These are phyloP conservation scores for Lymantria dispar DNA, from an alignment of 2,888 invertebrate genomes.

Conservation along the genomic window DNA sequence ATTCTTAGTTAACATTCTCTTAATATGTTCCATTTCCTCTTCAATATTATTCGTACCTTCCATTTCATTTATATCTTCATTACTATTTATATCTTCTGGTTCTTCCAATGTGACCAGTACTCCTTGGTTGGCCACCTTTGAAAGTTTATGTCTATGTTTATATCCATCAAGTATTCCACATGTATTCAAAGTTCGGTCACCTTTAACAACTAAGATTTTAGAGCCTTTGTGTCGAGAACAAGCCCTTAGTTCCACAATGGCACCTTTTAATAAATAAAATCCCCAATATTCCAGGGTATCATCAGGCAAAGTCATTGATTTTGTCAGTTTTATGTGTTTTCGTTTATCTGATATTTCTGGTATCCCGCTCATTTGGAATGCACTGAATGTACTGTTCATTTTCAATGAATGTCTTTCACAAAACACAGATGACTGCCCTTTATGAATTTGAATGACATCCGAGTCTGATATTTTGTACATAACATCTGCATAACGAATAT, in stretches of 20 bases:
- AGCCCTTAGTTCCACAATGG: conserved; percentile 88
- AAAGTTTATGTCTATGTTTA: conserved; percentile 84
- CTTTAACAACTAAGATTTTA: conserved; percentile 90
- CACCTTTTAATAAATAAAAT: conserved; percentile 90
- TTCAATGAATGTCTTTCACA: conserved; percentile 89
- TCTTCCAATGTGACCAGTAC: conserved; percentile 72
- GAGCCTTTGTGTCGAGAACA: conserved; percentile 92
- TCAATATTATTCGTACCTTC: no score
- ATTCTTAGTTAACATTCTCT: neutral
- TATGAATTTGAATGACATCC: conserved; percentile 91
- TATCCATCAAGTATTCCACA: conserved; percentile 90
- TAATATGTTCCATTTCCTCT: no score
- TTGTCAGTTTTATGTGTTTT: conserved; percentile 89
- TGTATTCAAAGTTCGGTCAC: conserved; percentile 88
- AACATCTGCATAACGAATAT: conserved; percentile 89
- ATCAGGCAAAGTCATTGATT: conserved; percentile 91
- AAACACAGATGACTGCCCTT: conserved; percentile 92
- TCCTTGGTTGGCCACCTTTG: conserved; percentile 82
- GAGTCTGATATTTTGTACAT: conserved; percentile 91
- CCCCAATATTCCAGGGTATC: conserved; percentile 95
- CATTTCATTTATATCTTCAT: neutral
- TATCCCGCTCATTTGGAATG: conserved; percentile 87
- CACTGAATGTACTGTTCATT: conserved; percentile 88
- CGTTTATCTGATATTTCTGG: conserved; percentile 87
- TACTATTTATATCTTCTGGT: conserved; percentile 39